Percentiles rank a stretch among this genome's conserved stretches.
Conservation (phyloP, 2,888 invertebrate species). For the Cryptocheilus praepositus region DNA sequence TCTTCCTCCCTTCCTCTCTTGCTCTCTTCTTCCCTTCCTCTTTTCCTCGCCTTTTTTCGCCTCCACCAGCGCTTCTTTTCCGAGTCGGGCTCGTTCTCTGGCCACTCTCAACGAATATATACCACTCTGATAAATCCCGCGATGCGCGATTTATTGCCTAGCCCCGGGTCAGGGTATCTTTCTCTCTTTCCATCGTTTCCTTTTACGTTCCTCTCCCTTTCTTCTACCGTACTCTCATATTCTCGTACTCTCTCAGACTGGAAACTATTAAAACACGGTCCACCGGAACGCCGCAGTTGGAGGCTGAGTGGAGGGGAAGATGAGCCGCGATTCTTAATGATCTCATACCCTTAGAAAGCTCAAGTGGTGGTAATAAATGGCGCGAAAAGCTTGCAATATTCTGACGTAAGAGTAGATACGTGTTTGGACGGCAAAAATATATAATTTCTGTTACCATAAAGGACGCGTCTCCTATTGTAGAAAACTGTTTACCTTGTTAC, state of each 20-base stretch:
- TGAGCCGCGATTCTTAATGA: slow-evolving; percentile 44
- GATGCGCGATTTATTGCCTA: slow-evolving; percentile 66
- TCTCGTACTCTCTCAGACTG: slow-evolving; percentile 46
- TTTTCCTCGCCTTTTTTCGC: slow-evolving; percentile 35
- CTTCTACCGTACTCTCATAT: not conserved
- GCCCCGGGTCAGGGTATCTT: slow-evolving; percentile 60
- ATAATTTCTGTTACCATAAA: no score
- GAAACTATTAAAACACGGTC: slow-evolving; percentile 64
- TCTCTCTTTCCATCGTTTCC: not conserved
- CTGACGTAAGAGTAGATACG: slow-evolving; percentile 39
- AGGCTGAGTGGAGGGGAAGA: slow-evolving; percentile 28
- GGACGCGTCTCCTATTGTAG: no score
- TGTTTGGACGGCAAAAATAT: slow-evolving; percentile 23
- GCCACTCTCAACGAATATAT: slow-evolving; percentile 55
- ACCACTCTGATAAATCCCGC: slow-evolving; percentile 62
- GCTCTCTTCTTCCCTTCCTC: slow-evolving; percentile 35
- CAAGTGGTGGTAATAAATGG: slow-evolving; percentile 39
- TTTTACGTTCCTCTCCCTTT: not conserved
- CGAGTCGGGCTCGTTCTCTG: slow-evolving; percentile 23
- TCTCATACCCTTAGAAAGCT: slow-evolving; percentile 28
- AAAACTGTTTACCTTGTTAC: no score
- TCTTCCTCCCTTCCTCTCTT: slow-evolving; percentile 43
- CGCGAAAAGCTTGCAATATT: slow-evolving; percentile 23
- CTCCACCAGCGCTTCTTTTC: slow-evolving; percentile 11
- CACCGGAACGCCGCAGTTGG: slow-evolving; percentile 41